These are phyloP conservation scores for Spisula subtruncata DNA, from an alignment of 2,888 invertebrate species.

Conservation along the genomic window DNA sequence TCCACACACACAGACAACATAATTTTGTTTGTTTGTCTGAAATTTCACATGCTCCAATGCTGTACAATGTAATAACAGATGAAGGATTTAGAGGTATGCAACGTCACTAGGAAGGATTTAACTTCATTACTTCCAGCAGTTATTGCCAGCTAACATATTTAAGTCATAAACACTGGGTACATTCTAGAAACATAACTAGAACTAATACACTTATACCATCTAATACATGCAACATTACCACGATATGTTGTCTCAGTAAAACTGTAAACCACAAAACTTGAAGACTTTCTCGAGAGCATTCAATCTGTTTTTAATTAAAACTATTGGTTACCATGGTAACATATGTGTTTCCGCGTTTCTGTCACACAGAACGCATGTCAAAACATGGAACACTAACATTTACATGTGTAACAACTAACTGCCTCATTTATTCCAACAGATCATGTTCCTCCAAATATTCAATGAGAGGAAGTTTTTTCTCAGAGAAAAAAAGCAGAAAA, in stretches of 20 bases:
- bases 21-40: no score
- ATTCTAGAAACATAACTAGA: neutral
- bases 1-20: no score
- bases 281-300: constrained; percentile 10
- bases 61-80: no score
- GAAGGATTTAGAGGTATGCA: no score
- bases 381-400: constrained; percentile 22
- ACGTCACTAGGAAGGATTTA: neutral
- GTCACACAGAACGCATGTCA: constrained; percentile 46
- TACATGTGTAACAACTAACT: constrained; percentile 36
- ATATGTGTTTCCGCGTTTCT: constrained; percentile 26
- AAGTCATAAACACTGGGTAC: neutral
- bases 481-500: neutral
- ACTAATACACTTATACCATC: neutral
- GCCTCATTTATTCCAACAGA: constrained; percentile 35
- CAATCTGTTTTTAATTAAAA: constrained; percentile 44
- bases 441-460: constrained; percentile 9
- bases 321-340: constrained; percentile 48
- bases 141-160: no score
- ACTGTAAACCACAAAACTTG: neutral
- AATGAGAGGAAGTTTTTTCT: neutral
- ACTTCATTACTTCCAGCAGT: neutral
- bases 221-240: neutral
- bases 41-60: no score
- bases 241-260: neutral